Evolutionary conservation across 2,113 vertebrate genomes (phyloP).

Genomic region (Dasyornis broadbenti): DNA sequence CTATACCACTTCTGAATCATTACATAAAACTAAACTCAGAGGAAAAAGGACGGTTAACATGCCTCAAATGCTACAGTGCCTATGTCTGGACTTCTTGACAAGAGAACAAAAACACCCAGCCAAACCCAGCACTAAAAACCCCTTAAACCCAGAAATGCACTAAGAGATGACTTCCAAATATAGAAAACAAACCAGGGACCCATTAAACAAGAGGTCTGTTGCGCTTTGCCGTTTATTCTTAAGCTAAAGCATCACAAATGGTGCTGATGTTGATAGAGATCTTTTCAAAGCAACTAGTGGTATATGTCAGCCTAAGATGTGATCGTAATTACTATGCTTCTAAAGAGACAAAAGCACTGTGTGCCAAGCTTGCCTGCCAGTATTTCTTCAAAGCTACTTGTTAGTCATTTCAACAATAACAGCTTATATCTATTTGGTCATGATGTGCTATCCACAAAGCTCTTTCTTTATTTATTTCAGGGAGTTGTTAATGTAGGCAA

Average conservation of each 20-base stretch:
- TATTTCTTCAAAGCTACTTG: constrained; percentile 24
- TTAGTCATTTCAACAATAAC: constrained; percentile 15
- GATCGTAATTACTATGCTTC: not conserved
- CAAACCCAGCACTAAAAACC: not conserved
- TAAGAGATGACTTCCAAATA: not conserved
- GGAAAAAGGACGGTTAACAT: not conserved
- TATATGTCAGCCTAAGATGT: not conserved
- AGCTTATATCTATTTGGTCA: not conserved
- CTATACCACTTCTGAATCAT: not conserved
- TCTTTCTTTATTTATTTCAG: not conserved
- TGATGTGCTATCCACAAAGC: not conserved
- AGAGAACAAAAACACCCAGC: not conserved
- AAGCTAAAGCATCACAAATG: not conserved
- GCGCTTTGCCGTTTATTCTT: not conserved
- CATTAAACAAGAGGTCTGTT: not conserved
- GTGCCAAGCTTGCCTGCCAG: not conserved
- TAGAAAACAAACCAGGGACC: not conserved
- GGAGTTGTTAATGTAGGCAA: not conserved
- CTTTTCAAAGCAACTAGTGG: constrained; percentile 40
- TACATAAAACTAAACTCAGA: constrained; percentile 45
- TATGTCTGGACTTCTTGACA: constrained; percentile 11
- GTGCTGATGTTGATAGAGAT: not conserved
- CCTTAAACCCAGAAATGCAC: not conserved
- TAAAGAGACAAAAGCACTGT: not conserved
- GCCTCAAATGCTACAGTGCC: constrained; percentile 4